Percentiles rank a stretch among this genome's conserved stretches.
Evolutionary conservation across 2,888 invertebrate species (phyloP).

Genomic region (Perizoma affinitatum): DNA sequence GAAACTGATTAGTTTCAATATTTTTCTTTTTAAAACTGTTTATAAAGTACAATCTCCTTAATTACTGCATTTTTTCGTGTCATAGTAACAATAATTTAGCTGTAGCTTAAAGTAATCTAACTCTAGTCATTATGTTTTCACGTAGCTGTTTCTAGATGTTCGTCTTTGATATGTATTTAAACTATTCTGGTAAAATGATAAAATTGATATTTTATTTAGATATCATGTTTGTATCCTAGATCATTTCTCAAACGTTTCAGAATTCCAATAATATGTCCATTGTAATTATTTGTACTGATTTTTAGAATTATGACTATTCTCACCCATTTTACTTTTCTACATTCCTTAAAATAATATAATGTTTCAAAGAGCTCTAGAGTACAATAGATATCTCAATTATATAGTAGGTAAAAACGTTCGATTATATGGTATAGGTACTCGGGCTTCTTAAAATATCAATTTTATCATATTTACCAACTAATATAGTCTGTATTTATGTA

Average conservation of each 20-base stretch:
- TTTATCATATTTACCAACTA: conserved; percentile 15
- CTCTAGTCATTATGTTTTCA: conserved; percentile 71
- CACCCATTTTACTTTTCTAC: no score
- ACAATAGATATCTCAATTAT: no score
- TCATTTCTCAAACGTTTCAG: no score
- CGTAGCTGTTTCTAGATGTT: conserved; percentile 60
- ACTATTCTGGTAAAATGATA: conserved; percentile 43
- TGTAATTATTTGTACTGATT: no score
- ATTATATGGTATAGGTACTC: no score
- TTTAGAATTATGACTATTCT: no score
- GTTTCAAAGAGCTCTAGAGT: no score
- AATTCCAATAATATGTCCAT: no score
- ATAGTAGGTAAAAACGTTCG: no score
- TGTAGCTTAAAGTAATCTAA: conserved; percentile 48
- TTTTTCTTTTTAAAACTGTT: not conserved
- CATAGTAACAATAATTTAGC: conserved; percentile 24
- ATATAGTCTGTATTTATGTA: conserved; percentile 37
- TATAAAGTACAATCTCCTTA: conserved; percentile 15
- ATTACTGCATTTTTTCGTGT: conserved; percentile 23
- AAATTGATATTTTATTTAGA: conserved; percentile 26
- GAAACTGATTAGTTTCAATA: not conserved
- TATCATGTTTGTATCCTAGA: no score
- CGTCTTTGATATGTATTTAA: conserved; percentile 43
- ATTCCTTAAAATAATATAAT: no score
- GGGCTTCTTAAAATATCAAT: conserved; percentile 12